phyloP scores from a whole-genome alignment of 2,113 vertebrate species.

The Balaeniceps rex region DNA sequence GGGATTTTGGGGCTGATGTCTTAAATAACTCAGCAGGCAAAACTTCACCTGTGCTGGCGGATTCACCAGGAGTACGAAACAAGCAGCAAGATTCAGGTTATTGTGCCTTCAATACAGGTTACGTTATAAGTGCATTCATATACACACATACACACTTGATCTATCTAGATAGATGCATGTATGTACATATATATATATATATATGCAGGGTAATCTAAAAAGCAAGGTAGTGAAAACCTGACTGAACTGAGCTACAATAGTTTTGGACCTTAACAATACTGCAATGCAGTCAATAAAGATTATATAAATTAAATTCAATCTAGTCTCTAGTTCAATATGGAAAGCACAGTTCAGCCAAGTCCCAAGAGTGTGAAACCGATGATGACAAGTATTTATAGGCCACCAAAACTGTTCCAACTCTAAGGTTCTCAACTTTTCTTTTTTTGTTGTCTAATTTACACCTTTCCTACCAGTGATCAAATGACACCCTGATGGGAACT shows the following conservation, averaged over 20 bases:
- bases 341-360: constrained; percentile 26
- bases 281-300: constrained; percentile 1
- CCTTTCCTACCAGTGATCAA: constrained; percentile 1
- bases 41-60: neutral
- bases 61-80: neutral
- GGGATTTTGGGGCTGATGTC: neutral
- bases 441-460: constrained; percentile 21
- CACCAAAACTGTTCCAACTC: neutral
- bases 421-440: neutral
- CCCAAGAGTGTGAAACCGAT: neutral
- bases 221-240: neutral
- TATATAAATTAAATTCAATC: neutral
- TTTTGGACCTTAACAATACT: neutral
- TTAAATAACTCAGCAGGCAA: neutral
- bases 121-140: neutral
- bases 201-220: neutral
- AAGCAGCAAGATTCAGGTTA: neutral
- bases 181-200: no score
- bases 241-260: neutral
- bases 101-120: accelerated
- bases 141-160: neutral
- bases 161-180: neutral
- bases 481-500: neutral
- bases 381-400: constrained; percentile 31
- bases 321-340: neutral